Percentiles rank a stretch among this genome's conserved stretches.
Conservation (phyloP, 2,113 vertebrate genomes). For the Brachypteracias leptosomus region DNA sequence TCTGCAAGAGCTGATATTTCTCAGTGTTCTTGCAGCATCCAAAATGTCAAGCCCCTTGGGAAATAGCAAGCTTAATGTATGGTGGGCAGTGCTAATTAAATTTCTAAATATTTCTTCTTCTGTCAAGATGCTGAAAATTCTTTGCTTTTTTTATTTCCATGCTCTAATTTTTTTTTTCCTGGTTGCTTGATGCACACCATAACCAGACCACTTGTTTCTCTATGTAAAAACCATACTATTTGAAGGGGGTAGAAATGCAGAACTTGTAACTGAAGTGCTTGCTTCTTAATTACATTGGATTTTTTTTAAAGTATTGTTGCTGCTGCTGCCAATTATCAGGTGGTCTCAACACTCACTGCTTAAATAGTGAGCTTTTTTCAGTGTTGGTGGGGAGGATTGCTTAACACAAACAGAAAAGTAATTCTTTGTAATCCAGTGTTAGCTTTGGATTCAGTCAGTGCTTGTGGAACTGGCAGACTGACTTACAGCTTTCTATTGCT, state of each 20-base stretch:
- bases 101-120: constrained; percentile 33
- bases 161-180: not conserved
- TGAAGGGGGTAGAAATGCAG: not conserved
- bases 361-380: not conserved
- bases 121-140: constrained; percentile 15
- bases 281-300: not conserved
- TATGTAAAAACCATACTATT: not conserved
- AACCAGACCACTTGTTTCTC: not conserved
- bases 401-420: constrained; percentile 1
- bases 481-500: constrained; percentile 15
- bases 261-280: not conserved
- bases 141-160: constrained; percentile 30
- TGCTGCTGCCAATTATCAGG: not conserved
- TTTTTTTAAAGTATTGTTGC: not conserved
- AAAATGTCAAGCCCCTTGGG: constrained; percentile 37
- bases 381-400: not conserved
- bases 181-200: not conserved
- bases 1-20: constrained; percentile 14
- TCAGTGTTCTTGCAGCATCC: not conserved
- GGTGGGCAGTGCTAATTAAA: constrained; percentile 46
- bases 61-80: constrained; percentile 18
- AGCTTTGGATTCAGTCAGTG: constrained; percentile 7
- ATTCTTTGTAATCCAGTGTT: not conserved
- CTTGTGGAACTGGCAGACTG: constrained; percentile 20
- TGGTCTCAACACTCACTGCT: not conserved